Evolutionary conservation across 2,113 vertebrate species (phyloP).

Genomic region (Cichladusa arquata): DNA sequence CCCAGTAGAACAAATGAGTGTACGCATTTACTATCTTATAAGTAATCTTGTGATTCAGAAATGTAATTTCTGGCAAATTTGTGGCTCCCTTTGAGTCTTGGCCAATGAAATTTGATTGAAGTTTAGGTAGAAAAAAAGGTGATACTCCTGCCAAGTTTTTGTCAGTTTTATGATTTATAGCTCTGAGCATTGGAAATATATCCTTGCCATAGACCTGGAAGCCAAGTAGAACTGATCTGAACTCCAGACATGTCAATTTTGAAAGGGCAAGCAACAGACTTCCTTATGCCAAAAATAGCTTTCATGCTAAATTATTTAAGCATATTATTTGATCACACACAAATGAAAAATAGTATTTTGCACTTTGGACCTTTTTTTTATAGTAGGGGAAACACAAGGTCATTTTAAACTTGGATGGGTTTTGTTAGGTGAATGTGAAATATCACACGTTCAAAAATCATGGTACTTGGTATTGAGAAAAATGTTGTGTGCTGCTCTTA

Average conservation of each 20-base stretch:
- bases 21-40: neutral
- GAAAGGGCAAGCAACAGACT: conserved; percentile 57
- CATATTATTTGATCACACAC: neutral
- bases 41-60: conserved; percentile 1
- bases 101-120: conserved; percentile 21
- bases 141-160: conserved; percentile 41
- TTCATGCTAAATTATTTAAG: conserved; percentile 14
- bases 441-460: neutral
- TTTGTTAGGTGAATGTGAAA: neutral
- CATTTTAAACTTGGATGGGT: neutral
- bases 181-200: neutral
- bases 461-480: neutral
- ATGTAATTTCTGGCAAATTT: conserved; percentile 15
- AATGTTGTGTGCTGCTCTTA: neutral
- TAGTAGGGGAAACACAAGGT: neutral
- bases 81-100: neutral
- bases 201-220: conserved; percentile 22
- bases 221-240: neutral
- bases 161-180: conserved; percentile 36
- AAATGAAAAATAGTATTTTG: neutral
- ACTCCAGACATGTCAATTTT: conserved; percentile 5
- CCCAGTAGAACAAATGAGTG: neutral
- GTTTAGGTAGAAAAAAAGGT: neutral
- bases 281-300: conserved; percentile 60
- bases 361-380: neutral